Base-by-base conservation (phyloP, 1,140 invertebrate genomes). In the Phymorhynchus buccinoides region DNA sequence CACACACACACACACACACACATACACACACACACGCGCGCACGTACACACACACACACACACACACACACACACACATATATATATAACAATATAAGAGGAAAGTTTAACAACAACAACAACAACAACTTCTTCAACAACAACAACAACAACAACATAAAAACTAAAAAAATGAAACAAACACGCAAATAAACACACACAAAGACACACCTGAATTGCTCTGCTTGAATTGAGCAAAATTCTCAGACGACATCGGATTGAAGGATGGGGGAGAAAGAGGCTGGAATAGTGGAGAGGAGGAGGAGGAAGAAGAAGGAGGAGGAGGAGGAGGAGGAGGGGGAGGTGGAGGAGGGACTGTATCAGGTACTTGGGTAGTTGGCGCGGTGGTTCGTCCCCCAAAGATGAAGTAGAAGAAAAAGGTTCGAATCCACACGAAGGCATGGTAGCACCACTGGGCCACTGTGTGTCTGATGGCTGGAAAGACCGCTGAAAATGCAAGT, bases 11-110 rank as follows among this genome's bases (percentile, higher is more conserved):
- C 82, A 1, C 56, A 84, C 84, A 85, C 85, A 73, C 52, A 86
- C 82, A 41, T 37, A 86, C 81, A 84, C 85, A 86, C 82, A 84
- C 80, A 84, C 85, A 86, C 81, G 73, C 85, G 73, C 3, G 78
- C 85, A 85, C 73, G 80, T 77, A 85, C 85, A 86, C 85, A 86
- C 66, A 86, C 81, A 84, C 81, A 86, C 81, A 86, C 83, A 86
- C 73, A 84, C 81, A 84, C 85, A 86, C 4, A 85, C 83, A 80
- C 85, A 86, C 81, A 85, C 3, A 85, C 85, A 86, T 39, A 85
- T 68, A 85, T 66, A 86, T 66, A 86, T 37, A 85, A n/a, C 30
- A 16, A 30, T 71, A 22, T 71, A 18, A 39, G 18, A n/a, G 18
- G 16, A 18, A 35, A 18, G 42, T 4, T 6, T 30, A 7, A 18